phyloP scores from a whole-genome alignment of 2,888 invertebrate genomes.

The Leptodirus hochenwartii region DNA sequence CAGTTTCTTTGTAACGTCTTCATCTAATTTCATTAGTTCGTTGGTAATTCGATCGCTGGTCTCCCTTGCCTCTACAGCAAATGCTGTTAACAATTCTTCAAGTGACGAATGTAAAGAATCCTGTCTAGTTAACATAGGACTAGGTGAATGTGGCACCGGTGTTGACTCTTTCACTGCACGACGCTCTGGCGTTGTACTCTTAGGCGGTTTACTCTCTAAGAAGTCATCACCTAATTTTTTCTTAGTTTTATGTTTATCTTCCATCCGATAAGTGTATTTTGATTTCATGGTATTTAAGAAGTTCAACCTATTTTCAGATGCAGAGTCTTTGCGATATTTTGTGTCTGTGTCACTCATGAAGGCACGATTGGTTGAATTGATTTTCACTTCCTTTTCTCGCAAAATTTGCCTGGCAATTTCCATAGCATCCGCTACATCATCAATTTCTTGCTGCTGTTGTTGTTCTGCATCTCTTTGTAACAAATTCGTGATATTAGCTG shows the following conservation, averaged over 20 bases:
- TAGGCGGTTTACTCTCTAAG: conserved; percentile 19
- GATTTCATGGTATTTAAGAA: conserved; percentile 22
- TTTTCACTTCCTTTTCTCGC: conserved; percentile 25
- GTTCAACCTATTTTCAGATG: conserved; percentile 22
- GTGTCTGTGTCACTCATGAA: conserved; percentile 26
- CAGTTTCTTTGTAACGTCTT: background rate
- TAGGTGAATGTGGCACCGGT: background rate
- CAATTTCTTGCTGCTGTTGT: conserved; percentile 22
- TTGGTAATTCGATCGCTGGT: conserved; percentile 38
- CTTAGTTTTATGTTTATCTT: conserved; percentile 12
- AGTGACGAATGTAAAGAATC: conserved; percentile 24
- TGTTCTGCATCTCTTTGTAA: conserved; percentile 34
- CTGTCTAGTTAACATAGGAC: background rate
- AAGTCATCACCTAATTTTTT: conserved; percentile 13
- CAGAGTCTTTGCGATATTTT: conserved; percentile 9
- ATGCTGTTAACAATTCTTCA: conserved; percentile 52
- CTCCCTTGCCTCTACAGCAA: conserved; percentile 58
- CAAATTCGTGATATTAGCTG: conserved; percentile 66
- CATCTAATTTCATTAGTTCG: conserved; percentile 10
- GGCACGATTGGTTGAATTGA: conserved; percentile 21
- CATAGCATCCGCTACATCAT: conserved; percentile 28
- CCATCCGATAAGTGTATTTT: conserved; percentile 7
- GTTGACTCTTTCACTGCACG: conserved; percentile 10
- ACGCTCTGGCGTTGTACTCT: conserved; percentile 18
- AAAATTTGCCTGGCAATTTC: conserved; percentile 27